A percentile compares a stretch with the other conserved stretches of the same genome.
phyloP scores from a whole-genome alignment of 23 tunicate species.

The Styela plicata region DNA sequence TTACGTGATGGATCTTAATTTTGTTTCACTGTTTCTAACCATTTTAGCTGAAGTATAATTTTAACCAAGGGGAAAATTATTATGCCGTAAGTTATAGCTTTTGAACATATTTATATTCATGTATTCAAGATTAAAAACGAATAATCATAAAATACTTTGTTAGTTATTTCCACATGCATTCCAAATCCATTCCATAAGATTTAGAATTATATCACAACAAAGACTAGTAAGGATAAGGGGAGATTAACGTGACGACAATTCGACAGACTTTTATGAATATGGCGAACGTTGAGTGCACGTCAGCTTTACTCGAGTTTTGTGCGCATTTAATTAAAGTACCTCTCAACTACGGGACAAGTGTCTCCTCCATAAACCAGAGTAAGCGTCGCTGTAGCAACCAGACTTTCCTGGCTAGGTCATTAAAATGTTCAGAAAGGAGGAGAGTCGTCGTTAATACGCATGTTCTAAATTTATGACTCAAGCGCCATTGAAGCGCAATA shows the following conservation, averaged over 20 bases:
- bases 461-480: background rate
- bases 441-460: background rate
- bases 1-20: too few relatives aligned
- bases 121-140: too few relatives aligned
- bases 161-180: too few relatives aligned
- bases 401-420: background rate
- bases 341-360: background rate
- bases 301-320: background rate
- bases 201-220: too few relatives aligned
- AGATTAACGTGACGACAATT: background rate
- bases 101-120: too few relatives aligned
- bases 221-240: background rate
- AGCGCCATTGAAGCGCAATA: background rate
- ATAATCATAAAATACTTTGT: too few relatives aligned
- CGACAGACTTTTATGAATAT: background rate
- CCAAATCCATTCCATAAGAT: too few relatives aligned
- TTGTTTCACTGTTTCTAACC: too few relatives aligned
- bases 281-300: background rate
- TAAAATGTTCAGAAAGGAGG: background rate
- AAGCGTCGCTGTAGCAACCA: background rate
- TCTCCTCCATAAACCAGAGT: background rate
- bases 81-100: too few relatives aligned
- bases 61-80: too few relatives aligned
- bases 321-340: background rate
- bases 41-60: too few relatives aligned